phyloP scores from a whole-genome alignment of 2,888 invertebrate genomes.

The Iphiclides podalirius region DNA sequence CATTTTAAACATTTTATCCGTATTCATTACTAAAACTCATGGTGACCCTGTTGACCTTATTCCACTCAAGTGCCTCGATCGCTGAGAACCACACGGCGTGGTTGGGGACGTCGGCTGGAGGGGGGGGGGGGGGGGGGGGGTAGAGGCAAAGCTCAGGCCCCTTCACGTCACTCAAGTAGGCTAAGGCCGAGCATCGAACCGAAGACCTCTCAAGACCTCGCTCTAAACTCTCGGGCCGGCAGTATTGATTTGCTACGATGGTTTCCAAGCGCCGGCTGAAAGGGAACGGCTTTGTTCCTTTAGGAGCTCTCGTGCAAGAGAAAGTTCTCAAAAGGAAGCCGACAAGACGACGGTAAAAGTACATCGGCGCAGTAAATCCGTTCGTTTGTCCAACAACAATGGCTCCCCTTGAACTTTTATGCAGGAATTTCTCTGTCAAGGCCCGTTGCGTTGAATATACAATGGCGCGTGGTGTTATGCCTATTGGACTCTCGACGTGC shows the following conservation, averaged over 20 bases:
- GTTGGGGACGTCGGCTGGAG: no score
- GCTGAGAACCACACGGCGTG: background rate
- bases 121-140: conserved; percentile 40
- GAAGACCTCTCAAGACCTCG: conserved; percentile 24
- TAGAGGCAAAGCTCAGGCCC: conserved; percentile 43
- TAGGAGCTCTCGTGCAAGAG: no score
- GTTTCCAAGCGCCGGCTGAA: no score
- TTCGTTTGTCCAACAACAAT: conserved; percentile 9
- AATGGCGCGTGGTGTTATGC: conserved; percentile 3
- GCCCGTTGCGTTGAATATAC: conserved; percentile 3
- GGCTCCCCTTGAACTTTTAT: conserved; percentile 17
- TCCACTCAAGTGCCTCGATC: conserved; percentile 6
- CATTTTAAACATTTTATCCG: no score
- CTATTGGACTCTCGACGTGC: background rate
- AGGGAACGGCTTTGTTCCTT: no score
- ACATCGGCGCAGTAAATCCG: no score
- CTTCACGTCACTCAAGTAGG: conserved; percentile 73
- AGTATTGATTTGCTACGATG: no score
- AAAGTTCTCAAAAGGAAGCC: background rate
- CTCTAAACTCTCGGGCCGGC: background rate
- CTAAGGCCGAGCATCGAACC: conserved; percentile 76
- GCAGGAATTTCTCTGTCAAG: conserved; percentile 20
- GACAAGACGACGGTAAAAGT: background rate
- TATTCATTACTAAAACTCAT: background rate
- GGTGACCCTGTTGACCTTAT: conserved; percentile 11